Evolutionary conservation across 2,797 vertebrate genomes (phyloP).

Genomic region (Moxostoma hubbsi): DNA sequence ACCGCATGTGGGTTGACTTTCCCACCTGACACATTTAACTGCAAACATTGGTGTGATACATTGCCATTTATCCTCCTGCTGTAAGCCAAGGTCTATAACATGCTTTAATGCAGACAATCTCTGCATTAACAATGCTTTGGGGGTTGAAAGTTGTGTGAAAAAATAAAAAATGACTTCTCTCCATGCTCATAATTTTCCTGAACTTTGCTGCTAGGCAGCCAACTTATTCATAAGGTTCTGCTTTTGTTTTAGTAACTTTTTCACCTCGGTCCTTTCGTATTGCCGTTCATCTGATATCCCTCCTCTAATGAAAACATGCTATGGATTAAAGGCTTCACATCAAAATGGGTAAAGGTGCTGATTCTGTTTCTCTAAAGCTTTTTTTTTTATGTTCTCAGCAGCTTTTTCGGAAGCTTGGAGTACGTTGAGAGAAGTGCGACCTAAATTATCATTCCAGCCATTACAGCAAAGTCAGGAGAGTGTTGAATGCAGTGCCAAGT

Average conservation of each 20-base stretch:
- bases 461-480: too few relatives aligned
- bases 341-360: constrained; percentile 28
- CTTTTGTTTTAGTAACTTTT: constrained; percentile 61
- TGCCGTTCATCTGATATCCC: constrained; percentile 48
- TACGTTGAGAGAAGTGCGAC: too few relatives aligned
- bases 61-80: constrained; percentile 31
- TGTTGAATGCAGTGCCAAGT: constrained; percentile 9
- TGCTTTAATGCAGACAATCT: constrained; percentile 15
- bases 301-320: constrained; percentile 53
- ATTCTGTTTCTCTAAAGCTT: constrained; percentile 39
- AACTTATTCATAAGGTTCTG: constrained; percentile 43
- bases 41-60: constrained; percentile 6
- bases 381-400: constrained; percentile 27
- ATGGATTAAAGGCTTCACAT: constrained; percentile 51
- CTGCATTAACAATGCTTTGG: constrained; percentile 21
- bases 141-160: constrained; percentile 10
- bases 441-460: too few relatives aligned
- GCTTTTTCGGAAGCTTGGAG: too few relatives aligned
- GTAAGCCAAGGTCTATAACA: constrained; percentile 6
- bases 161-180: constrained; percentile 20
- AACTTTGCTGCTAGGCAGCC: constrained; percentile 51
- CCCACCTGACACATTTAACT: constrained; percentile 11
- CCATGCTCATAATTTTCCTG: constrained; percentile 12
- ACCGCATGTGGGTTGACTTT: constrained; percentile 11
- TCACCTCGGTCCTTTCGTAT: constrained; percentile 50